Evolutionary conservation across 2,113 vertebrate genomes (phyloP), one percentile per base, ranked within the genome.

Genomic region (Bufo gargarizans): DNA sequence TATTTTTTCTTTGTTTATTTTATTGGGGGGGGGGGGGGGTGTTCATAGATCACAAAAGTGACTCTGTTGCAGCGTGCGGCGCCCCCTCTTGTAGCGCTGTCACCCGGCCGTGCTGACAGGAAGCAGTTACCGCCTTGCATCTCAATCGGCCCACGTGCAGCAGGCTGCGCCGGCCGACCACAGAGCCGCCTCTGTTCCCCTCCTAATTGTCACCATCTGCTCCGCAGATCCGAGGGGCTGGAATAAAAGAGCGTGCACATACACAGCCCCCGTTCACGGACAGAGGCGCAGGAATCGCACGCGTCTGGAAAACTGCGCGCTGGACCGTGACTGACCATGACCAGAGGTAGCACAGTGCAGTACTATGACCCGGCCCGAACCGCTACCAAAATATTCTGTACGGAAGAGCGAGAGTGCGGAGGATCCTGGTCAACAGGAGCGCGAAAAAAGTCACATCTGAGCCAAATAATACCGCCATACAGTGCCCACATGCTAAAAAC

Each of bases 101-200:
- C 82, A 19, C 90, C 56, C 90, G 84, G 86, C 91, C 20, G 59
- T 89, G 84, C 91, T 86, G 91, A 86, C 92, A 94, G 94, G 94
- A 95, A 95, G 92, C 89, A 16, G 90, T 86, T 87, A 84, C 91
- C 86, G 92, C 92, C 91, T 92, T 71, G 20, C 92, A 92, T 92
- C 92, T 93, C 93, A 87, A 91, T 92, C 93, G 90, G 9, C 92
- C 93, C 93, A 94, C 91, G 90, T 93, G 93, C 91, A 92, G 78
- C 12, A 61, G 84, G 90, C 90, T 82, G 86, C 45, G 91, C 91
- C 86, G 89, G 82, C 90, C 79, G 86, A 92, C 93, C 93, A 94
- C 91, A 93, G 92, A 91, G 82, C 50, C 0, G 88, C 92, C 93
- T 93, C 91, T 92, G 92, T 93, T 92, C 93, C 78, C 53, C 47